Percentiles rank a stretch among this genome's conserved stretches.
Evolutionary conservation across 2,113 vertebrate species (phyloP).

Genomic region (Antigone vipio): DNA sequence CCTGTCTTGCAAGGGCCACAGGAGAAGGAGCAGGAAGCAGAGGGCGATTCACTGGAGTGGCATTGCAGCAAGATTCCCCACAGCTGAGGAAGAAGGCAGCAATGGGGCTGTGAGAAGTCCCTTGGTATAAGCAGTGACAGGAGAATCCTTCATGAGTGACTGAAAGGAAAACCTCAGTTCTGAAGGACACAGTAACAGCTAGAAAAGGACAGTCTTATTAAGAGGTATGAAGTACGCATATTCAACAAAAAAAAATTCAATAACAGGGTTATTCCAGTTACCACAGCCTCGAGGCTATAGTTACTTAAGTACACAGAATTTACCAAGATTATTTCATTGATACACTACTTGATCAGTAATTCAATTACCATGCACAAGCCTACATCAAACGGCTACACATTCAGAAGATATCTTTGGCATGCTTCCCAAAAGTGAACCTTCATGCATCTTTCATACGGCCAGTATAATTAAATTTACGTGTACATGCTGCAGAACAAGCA

Average conservation of each 20-base stretch:
- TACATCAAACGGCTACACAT: conserved; percentile 9
- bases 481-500: conserved; percentile 31
- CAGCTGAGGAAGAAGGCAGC: neutral
- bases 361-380: conserved; percentile 56
- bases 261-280: conserved; percentile 17
- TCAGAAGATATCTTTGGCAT: conserved; percentile 27
- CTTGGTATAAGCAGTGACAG: neutral
- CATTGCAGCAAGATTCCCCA: neutral
- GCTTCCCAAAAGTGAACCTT: conserved; percentile 27
- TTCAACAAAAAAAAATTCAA: conserved; percentile 38
- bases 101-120: neutral
- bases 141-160: neutral
- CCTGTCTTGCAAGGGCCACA: neutral
- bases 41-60: neutral
- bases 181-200: neutral
- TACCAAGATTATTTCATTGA: conserved; percentile 46
- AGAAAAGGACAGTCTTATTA: conserved; percentile 38
- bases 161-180: neutral
- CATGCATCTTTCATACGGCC: conserved; percentile 34
- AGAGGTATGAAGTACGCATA: conserved; percentile 43
- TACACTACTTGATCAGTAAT: conserved; percentile 58
- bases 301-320: conserved; percentile 52
- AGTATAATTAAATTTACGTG: neutral
- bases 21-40: neutral
- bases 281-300: conserved; percentile 25